Evolutionary conservation across 2,888 invertebrate species (phyloP), one percentile per base, ranked within the genome.

Genomic region (Apeira syringaria): DNA sequence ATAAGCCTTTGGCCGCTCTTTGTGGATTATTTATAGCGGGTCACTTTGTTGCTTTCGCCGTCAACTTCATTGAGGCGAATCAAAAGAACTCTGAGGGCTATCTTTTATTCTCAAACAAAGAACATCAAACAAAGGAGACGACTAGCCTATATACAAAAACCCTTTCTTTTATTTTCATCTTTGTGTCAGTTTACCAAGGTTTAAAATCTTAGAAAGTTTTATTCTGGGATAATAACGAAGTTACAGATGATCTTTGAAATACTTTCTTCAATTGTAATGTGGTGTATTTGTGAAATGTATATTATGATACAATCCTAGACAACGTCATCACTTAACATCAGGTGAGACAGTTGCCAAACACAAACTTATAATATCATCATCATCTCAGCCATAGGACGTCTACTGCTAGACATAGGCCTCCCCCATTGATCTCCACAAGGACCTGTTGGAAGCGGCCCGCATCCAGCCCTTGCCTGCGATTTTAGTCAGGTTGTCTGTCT

Each of bases 101-200:
- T 54, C 49, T 56, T 54, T 40, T 42, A 50, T 47, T 48, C 53
- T 47, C 34, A 46, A 48, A 56, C 50, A 47, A 53, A 40, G 46
- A 50, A 51, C 47, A 54, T 51, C 41, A 51, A 53, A 63, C 50
- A 59, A 59, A 40, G 37, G 40, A 40, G 30, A 47, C 50, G 46
- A 45, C 37, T 42, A 28, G 39, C 48, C 47, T 28, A 20, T 32
- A 38, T 42, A 45, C 33, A 29, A 12, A 11, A 27, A 29, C 29
- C 43, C 29, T 44, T 44, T 37, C 17, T 33, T 10, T 18, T 20
- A 33, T 30, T 38, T 30, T 20, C 24, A 11, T 4, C 33, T 44
- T n/a, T 44, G 25, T 34, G 6, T 28, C 20, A 2, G 2, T 28
- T 11, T 3, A 9, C 2, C 9, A 38, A 38, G 29, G 33, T 29